phyloP scores from a whole-genome alignment of 92 coral and sea anemone species.

The Phenganax stokvisi region DNA sequence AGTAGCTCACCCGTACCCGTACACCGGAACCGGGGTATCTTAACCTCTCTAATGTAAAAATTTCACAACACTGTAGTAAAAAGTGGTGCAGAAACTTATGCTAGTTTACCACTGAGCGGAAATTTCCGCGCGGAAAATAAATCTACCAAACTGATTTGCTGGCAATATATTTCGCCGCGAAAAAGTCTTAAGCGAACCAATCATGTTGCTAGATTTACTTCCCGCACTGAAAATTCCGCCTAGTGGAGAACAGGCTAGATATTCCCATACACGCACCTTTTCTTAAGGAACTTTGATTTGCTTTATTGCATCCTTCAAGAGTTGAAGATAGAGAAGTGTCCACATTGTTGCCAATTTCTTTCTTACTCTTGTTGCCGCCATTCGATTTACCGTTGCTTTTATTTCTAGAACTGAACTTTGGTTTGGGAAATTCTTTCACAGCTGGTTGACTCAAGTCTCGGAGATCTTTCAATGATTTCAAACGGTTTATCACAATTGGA shows the following conservation, averaged over 20 bases:
- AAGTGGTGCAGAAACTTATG: too few relatives aligned
- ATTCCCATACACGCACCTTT: neutral
- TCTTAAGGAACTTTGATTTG: neutral
- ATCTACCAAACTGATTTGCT: too few relatives aligned
- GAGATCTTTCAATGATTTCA: slow-evolving; percentile 74
- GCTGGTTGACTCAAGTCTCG: slow-evolving; percentile 82
- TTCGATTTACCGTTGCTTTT: slow-evolving; percentile 48
- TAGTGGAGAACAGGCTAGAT: neutral
- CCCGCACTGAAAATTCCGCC: too few relatives aligned
- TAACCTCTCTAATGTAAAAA: too few relatives aligned
- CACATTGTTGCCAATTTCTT: slow-evolving; percentile 2
- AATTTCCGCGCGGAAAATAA: too few relatives aligned
- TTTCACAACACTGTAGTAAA: too few relatives aligned
- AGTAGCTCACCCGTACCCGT: too few relatives aligned
- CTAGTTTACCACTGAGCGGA: too few relatives aligned
- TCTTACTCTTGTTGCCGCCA: slow-evolving; percentile 46
- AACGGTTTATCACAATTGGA: slow-evolving; percentile 69
- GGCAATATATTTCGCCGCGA: too few relatives aligned
- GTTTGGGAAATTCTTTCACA: slow-evolving; percentile 54
- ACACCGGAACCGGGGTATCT: too few relatives aligned
- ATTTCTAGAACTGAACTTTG: slow-evolving; percentile 40
- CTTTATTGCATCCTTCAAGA: slow-evolving; percentile 15
- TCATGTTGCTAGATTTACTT: too few relatives aligned
- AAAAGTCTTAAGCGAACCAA: too few relatives aligned
- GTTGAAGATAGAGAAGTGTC: slow-evolving; percentile 36